Evolutionary conservation across 2,113 vertebrate genomes (phyloP).

Genomic region (Cochlearius cochlearius): DNA sequence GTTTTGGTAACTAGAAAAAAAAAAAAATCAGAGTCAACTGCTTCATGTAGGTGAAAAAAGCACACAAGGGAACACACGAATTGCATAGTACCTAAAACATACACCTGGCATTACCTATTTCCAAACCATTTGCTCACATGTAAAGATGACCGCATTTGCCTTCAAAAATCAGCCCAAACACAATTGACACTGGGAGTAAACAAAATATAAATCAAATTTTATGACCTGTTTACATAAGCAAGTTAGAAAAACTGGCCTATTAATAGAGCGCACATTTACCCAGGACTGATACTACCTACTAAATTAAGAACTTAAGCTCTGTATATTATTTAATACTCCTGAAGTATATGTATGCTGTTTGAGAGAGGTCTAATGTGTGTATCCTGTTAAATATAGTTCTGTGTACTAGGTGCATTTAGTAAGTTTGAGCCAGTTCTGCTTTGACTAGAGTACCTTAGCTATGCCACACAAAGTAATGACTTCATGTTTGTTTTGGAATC

Average conservation of each 20-base stretch:
- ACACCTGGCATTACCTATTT: background rate
- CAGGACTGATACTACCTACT: background rate
- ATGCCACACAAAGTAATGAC: background rate
- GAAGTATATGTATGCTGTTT: background rate
- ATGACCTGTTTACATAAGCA: background rate
- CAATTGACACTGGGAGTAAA: background rate
- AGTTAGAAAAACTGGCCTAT: constrained; percentile 13
- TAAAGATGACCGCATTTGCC: background rate
- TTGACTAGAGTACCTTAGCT: background rate
- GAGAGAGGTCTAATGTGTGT: background rate
- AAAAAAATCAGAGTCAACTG: background rate
- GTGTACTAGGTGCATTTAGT: background rate
- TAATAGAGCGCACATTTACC: constrained; percentile 5
- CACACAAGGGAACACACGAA: background rate
- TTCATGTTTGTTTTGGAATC: background rate
- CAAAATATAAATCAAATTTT: background rate
- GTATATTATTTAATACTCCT: background rate
- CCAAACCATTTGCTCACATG: background rate
- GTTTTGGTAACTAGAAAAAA: background rate
- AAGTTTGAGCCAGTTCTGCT: background rate
- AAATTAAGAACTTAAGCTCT: constrained; percentile 23
- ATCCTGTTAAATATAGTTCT: background rate
- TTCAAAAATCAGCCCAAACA: background rate
- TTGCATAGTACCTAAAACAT: background rate
- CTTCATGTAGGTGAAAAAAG: background rate